These are phyloP conservation scores for Solenopsis fugax DNA, from an alignment of 1,140 invertebrate genomes.

Conservation along the genomic window DNA sequence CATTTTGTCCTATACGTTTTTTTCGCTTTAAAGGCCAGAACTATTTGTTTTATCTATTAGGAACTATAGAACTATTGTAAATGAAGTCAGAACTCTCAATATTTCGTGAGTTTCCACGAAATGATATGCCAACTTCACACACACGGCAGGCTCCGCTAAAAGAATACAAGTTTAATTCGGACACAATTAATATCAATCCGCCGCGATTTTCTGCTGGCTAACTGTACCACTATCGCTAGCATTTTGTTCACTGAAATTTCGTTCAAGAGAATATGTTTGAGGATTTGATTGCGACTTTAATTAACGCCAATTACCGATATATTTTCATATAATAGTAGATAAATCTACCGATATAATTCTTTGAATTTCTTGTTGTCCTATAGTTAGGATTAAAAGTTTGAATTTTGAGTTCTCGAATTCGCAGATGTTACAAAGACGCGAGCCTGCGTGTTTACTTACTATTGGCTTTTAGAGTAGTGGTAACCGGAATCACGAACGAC, in stretches of 20 bases:
- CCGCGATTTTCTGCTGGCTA: not conserved
- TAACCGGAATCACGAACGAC: constrained; percentile 97
- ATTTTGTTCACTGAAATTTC: not conserved
- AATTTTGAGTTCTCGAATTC: not conserved
- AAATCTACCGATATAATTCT: not conserved
- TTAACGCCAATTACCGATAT: not conserved
- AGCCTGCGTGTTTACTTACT: constrained; percentile 85
- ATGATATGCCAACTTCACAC: no score
- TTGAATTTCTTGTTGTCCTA: no score
- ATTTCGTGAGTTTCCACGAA: no score
- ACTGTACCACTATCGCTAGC: not conserved
- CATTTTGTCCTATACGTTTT: no score
- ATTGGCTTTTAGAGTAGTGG: constrained; percentile 94
- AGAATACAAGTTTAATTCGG: not conserved
- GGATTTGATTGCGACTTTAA: not conserved
- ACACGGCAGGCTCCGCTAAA: not conserved
- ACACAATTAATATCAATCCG: not conserved
- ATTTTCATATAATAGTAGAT: not conserved
- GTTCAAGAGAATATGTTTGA: not conserved
- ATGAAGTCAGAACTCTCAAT: no score
- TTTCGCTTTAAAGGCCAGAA: no score
- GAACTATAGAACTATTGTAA: no score
- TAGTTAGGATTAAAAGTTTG: not conserved
- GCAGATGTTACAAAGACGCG: not conserved
- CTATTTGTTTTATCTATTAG: no score